Evolutionary conservation across 2,113 vertebrate species (phyloP), one percentile per base, ranked within the genome.

Genomic region (Gila orcuttii): DNA sequence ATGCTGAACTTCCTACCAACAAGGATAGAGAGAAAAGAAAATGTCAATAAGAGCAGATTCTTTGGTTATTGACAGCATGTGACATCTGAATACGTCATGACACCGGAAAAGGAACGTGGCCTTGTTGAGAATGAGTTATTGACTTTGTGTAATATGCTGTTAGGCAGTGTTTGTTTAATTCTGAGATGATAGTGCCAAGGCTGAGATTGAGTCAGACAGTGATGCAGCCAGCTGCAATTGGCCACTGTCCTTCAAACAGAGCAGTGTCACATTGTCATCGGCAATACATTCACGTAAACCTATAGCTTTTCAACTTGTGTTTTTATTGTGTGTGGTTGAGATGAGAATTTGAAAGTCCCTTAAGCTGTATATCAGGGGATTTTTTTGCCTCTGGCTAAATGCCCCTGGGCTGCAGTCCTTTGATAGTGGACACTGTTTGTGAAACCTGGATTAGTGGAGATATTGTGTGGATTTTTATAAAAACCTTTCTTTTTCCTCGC

Each of bases 361-460:
- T 83, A 85, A 87, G 91, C 91, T 93, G 79, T 89, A 85, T 87
- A 87, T 81, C 76, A 79, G 91, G 90, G 86, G 91, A 92, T 91
- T 90, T 89, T 60, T 92, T 93, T 92, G 86, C 73, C 90, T 90
- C 80, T 88, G 85, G 91, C 71, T 88, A 93, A 92, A 94, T 92
- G 68, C 79, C 64, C 86, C 83, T 66, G 59, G 88, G 88, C 91
- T 92, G 88, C 84, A 78, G 92, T 87, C 93, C 91, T 94, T 81
- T 83, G 64, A 86, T 92, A 85, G 89, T 93, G 0, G 47, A 90
- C 87, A 89, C 87, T 89, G 89, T 94, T 95, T 94, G 85, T 93
- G 92, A 94, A 91, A 93, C 92, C 88, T 93, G 91, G 92, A 94
- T 93, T 93, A 91, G 91, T 87, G 42, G 71, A 62, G 66, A 82